phyloP scores from a whole-genome alignment of 2,113 vertebrate genomes.

The Varanus komodoensis region DNA sequence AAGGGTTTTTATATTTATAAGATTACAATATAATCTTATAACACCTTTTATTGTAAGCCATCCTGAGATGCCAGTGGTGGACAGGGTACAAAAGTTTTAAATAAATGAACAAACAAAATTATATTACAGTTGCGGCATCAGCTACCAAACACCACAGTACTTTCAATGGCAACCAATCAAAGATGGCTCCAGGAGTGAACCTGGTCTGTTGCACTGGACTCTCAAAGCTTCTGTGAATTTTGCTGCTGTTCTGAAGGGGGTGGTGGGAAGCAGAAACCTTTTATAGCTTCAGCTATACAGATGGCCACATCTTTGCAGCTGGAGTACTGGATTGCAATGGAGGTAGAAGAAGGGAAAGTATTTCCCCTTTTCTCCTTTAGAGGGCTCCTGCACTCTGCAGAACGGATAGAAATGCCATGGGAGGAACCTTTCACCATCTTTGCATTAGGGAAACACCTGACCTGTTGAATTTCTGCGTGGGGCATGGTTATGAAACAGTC shows the following conservation, averaged over 20 bases:
- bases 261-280: not conserved
- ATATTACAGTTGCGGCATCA: not conserved
- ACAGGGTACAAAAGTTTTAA: too few species aligned
- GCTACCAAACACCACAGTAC: not conserved
- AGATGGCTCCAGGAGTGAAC: slow-evolving; percentile 1
- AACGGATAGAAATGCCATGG: not conserved
- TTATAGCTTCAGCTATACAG: not conserved
- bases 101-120: too few species aligned
- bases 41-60: too few species aligned
- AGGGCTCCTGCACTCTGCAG: not conserved
- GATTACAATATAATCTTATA: too few species aligned
- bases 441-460: too few species aligned
- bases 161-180: slow-evolving; percentile 7
- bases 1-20: not conserved
- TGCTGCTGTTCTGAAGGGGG: not conserved
- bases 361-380: not conserved
- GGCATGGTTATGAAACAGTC: not conserved
- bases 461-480: not conserved
- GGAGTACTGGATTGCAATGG: not conserved
- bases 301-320: not conserved
- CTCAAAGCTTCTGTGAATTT: not conserved
- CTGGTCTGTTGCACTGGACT: not conserved
- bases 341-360: not conserved
- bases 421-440: not conserved
- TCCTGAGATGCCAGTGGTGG: too few species aligned